phyloP scores from a whole-genome alignment of 2,113 vertebrate genomes.

The Gymnobelideus leadbeateri region DNA sequence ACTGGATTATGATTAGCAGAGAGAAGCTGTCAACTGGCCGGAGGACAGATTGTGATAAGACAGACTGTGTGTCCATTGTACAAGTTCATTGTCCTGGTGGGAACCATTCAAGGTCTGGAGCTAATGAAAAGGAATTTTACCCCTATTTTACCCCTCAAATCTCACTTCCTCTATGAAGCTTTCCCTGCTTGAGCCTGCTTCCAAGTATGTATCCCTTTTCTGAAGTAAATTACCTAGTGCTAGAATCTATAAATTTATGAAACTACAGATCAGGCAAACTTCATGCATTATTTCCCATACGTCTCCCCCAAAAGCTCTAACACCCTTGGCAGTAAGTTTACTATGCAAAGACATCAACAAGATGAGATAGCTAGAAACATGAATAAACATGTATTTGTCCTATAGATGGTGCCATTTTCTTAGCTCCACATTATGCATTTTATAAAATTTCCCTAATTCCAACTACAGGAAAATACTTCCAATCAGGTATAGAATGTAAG shows the following conservation, averaged over 20 bases:
- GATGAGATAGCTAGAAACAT: conserved; percentile 66
- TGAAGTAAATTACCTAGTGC: background rate
- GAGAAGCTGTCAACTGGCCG: background rate
- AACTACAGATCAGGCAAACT: background rate
- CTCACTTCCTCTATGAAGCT: background rate
- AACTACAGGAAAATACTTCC: conserved; percentile 78
- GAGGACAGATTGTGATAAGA: background rate
- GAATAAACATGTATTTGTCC: conserved; percentile 69
- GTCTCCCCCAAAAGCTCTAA: background rate
- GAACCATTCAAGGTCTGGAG: background rate
- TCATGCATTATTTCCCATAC: background rate
- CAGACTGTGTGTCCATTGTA: background rate
- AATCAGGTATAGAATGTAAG: conserved; percentile 81
- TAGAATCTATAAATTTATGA: background rate
- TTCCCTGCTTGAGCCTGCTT: background rate
- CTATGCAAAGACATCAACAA: conserved; percentile 30
- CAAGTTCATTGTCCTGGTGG: background rate
- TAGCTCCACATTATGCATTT: conserved; percentile 78
- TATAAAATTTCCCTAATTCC: conserved; percentile 79
- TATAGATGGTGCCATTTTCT: conserved; percentile 77
- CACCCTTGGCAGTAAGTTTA: fast-evolving
- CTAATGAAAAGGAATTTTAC: background rate
- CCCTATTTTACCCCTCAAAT: background rate
- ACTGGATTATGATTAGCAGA: background rate
- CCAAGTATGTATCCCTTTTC: background rate